phyloP scores from a whole-genome alignment of 1,140 invertebrate species.

The Hermetia illucens region DNA sequence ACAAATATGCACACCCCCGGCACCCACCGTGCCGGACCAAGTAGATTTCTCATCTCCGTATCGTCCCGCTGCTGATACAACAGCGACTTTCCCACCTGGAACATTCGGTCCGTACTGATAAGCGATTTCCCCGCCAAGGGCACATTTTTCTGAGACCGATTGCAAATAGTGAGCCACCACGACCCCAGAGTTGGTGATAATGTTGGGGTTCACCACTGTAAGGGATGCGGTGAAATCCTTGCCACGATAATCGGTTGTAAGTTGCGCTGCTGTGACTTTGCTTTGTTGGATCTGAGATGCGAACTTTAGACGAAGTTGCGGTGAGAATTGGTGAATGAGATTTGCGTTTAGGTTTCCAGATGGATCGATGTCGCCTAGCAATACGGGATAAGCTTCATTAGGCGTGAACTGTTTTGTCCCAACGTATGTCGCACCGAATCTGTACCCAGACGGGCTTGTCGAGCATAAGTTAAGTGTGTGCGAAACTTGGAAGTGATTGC shows the following conservation, averaged over 20 bases:
- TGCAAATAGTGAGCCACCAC: constrained; percentile 86
- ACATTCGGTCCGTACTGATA: constrained; percentile 79
- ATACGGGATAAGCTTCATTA: constrained; percentile 81
- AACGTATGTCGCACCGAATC: constrained; percentile 95
- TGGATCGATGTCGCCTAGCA: constrained; percentile 94
- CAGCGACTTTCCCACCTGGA: constrained; percentile 73
- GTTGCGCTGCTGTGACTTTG: constrained; percentile 76
- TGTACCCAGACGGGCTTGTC: constrained; percentile 77
- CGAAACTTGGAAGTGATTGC: constrained; percentile 96
- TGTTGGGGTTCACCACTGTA: constrained; percentile 80
- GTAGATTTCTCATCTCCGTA: constrained; percentile 44
- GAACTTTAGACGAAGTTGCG: constrained; percentile 67
- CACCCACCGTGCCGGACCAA: constrained; percentile 63
- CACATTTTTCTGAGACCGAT: constrained; percentile 54
- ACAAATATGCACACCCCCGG: constrained; percentile 72
- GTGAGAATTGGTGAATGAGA: constrained; percentile 79
- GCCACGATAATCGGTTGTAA: constrained; percentile 79
- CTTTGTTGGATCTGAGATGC: constrained; percentile 82
- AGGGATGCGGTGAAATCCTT: constrained; percentile 71
- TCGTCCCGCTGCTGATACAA: constrained; percentile 69
- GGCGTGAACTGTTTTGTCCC: constrained; percentile 72
- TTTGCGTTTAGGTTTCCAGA: constrained; percentile 94
- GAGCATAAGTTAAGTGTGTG: constrained; percentile 85
- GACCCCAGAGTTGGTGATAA: constrained; percentile 73
- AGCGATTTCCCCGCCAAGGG: constrained; percentile 82